These are phyloP conservation scores for Aphelenchoides fujianensis DNA, from an alignment of 1,140 invertebrate species.

Conservation along the genomic window DNA sequence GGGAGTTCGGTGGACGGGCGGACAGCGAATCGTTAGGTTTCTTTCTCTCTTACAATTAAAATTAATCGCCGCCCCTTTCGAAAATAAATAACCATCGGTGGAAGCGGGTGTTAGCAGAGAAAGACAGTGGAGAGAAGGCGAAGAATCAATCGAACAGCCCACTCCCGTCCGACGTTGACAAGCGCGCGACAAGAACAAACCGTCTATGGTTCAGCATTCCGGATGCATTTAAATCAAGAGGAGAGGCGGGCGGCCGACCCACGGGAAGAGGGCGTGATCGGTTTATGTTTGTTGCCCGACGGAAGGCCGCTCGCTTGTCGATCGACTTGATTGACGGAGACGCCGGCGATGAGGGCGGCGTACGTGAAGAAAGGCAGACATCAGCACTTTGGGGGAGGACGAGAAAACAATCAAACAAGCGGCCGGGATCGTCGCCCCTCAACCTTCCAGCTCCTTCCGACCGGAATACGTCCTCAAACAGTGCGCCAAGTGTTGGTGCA, in stretches of 20 bases:
- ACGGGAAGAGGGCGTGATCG: background rate
- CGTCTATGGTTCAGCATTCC: background rate
- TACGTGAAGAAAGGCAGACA: background rate
- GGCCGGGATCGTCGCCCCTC: background rate
- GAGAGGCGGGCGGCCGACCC: background rate
- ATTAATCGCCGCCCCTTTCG: background rate
- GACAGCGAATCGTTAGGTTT: no score
- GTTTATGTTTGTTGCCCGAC: background rate
- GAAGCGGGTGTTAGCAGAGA: no score
- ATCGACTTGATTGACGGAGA: background rate
- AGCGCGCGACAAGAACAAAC: conserved; percentile 1
- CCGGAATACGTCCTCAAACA: conserved; percentile 1
- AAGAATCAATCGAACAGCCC: no score
- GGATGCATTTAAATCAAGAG: background rate
- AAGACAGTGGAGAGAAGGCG: no score
- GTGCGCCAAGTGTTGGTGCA: no score
- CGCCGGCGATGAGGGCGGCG: background rate
- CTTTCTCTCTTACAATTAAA: no score
- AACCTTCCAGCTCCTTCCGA: background rate
- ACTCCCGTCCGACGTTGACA: no score
- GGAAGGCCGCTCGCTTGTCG: no score
- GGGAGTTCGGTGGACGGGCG: background rate
- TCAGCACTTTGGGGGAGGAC: background rate
- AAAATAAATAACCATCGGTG: background rate
- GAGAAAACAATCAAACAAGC: background rate